Base-by-base conservation (phyloP, 2,797 vertebrate species). In the Lagodon rhomboides region DNA sequence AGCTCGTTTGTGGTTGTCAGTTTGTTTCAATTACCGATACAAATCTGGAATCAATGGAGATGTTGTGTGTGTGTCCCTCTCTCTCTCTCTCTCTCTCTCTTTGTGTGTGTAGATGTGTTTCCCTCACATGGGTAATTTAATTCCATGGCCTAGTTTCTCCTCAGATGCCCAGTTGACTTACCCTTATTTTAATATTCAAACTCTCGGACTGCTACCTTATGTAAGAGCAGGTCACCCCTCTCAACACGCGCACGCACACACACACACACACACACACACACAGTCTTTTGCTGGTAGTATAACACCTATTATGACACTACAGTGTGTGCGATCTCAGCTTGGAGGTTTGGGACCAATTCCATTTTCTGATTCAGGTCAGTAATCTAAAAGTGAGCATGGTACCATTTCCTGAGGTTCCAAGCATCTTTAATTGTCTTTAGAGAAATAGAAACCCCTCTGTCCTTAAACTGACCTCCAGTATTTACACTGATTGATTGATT, bases 301-400 rank as follows among this genome's bases (percentile, higher is more conserved):
- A 68, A 67, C 67, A 73, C 44, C 56, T 43, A 41, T 41, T 66
- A 61, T 53, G 59, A 61, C 55, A 64, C 34, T 27, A 50, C 23
- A 53, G 72, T n/a, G 30, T 79, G 63, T 66, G n/a, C n/a, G 65
- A 85, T 87, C 60, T 80, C n/a, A 1, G 38, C 61, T 50, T 25
- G n/a, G 85, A 79, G 68, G 38, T 85, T 86, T 87, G 89, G 79
- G 90, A 90, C 89, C 71, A 64, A 82, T 77, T 91, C 84, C 83
- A 82, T 82, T 91, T 92, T 86, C 47, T 84, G 62, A 94, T 90
- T 84, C 80, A 90, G 90, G 91, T 91, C 93, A 93, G 73, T 60
- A 56, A 77, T 77, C 87, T 89, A 85, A 91, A 92, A 82, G 81
- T 70, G 88, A 69, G 38, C 65, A 64, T 77, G 51, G 64, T 80